phyloP scores from a whole-genome alignment of 2,888 invertebrate genomes.

The Drosophila putrida region DNA sequence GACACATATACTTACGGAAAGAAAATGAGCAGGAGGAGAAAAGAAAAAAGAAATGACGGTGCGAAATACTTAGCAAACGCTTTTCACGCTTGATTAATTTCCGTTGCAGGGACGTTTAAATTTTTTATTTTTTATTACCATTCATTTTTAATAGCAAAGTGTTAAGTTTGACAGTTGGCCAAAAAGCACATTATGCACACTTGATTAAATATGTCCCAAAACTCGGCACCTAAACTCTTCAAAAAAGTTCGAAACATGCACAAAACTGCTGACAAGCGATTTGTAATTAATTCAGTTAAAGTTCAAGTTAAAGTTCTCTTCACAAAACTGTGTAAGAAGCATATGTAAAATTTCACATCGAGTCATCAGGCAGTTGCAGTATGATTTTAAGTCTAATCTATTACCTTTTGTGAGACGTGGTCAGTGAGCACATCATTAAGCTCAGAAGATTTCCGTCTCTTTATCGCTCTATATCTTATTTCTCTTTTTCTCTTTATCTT shows the following conservation, averaged over 20 bases:
- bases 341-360: slow-evolving; percentile 26
- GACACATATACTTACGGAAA: slow-evolving; percentile 21
- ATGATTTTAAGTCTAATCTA: slow-evolving; percentile 4
- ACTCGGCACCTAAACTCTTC: slow-evolving; percentile 21
- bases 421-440: slow-evolving; percentile 56
- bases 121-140: slow-evolving; percentile 59
- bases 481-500: neutral
- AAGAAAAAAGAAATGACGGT: slow-evolving; percentile 62
- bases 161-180: slow-evolving; percentile 70
- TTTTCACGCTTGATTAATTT: slow-evolving; percentile 78
- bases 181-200: slow-evolving; percentile 63
- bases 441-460: slow-evolving; percentile 9
- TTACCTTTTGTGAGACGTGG: slow-evolving; percentile 30
- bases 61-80: slow-evolving; percentile 66
- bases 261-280: slow-evolving; percentile 33
- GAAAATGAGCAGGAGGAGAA: slow-evolving; percentile 13
- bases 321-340: neutral
- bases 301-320: slow-evolving; percentile 2
- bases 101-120: slow-evolving; percentile 29
- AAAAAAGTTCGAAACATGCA: slow-evolving; percentile 21
- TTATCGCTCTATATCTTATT: neutral
- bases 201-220: slow-evolving; percentile 60
- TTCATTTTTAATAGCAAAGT: slow-evolving; percentile 69
- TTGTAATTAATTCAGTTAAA: slow-evolving; percentile 51
- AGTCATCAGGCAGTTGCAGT: slow-evolving; percentile 14